These are phyloP conservation scores for Melinaea menophilus DNA, from an alignment of 2,888 invertebrate genomes.

Conservation along the genomic window DNA sequence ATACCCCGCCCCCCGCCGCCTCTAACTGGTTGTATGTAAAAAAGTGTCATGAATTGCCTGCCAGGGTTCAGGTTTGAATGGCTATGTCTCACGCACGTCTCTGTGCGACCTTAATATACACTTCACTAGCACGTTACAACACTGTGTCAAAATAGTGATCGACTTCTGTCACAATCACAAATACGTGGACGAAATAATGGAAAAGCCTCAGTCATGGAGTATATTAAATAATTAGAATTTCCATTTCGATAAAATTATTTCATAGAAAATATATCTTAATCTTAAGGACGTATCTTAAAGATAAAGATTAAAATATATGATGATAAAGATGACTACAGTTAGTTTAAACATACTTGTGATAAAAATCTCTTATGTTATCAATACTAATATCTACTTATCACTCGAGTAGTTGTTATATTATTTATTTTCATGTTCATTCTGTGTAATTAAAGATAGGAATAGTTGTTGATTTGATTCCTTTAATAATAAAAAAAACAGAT, in stretches of 20 bases:
- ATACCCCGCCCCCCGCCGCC: constrained; percentile 36
- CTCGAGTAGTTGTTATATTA: too few species aligned
- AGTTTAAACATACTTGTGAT: too few species aligned
- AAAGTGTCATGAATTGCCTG: constrained; percentile 37
- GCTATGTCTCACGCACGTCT: constrained; percentile 55
- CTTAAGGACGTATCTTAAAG: too few species aligned
- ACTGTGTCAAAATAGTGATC: constrained; percentile 25
- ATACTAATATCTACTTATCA: too few species aligned
- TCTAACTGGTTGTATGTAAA: constrained; percentile 8
- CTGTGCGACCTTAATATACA: constrained; percentile 36
- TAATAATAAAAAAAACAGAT: too few species aligned
- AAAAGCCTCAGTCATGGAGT: constrained; percentile 6
- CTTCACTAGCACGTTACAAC: constrained; percentile 15
- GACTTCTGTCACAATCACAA: constrained; percentile 20
- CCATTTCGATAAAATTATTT: neutral
- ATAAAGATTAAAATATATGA: too few species aligned
- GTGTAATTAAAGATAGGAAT: too few species aligned
- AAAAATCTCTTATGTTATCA: too few species aligned
- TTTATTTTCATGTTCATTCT: too few species aligned
- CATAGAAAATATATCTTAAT: too few species aligned
- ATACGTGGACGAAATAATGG: constrained; percentile 8
- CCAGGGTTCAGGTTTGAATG: constrained; percentile 38
- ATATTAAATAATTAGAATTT: neutral
- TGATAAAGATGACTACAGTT: too few species aligned
- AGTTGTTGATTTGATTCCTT: too few species aligned